Evolutionary conservation across 1,140 invertebrate species (phyloP), one percentile per base, ranked within the genome.

Genomic region (Mercenaria mercenaria): DNA sequence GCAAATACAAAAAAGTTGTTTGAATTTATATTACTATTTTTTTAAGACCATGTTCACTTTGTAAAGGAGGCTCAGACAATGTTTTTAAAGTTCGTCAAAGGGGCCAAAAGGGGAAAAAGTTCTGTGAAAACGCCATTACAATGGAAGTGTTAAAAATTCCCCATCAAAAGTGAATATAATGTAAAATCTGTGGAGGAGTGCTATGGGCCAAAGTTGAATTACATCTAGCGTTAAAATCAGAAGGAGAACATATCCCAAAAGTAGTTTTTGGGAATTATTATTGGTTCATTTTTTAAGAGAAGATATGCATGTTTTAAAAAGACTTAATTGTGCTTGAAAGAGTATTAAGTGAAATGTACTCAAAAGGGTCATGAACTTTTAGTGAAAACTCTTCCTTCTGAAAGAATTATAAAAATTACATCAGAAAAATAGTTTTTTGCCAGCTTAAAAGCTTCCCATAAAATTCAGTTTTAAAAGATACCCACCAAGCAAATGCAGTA

Each of bases 251-350:
- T 43, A 56, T 32, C 81, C 77, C 47, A 37, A 88, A 50, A 56
- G 61, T 77, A 47, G 47, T 81, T 20, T 47, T 72, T 34, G n/a
- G n/a, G 86, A 88, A 52, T 32, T 88, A n/a, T 41, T 88, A 34
- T 56, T 88, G 29, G n/a, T 88, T 39, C 77, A 88, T 39, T 47
- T 88, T 20, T 32, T 88, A 29, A 37, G 72, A 64, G 86, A 88
- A 47, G 76, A 88, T 34, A 69, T 81, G 64, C 29, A 64, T 34
- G 64, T 47, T 26, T 47, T 61, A 41, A 64, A 43, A 41, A 23
- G 76, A 52, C 37, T 88, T 23, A 26, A 47, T 20, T 88, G 86
- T 88, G 86, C 86, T 88, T 88, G 61, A 81, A 88, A 41, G 86
- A 88, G 34, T 88, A 29, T 67, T 88, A n/a, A 81, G 59, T 81